Evolutionary conservation across 2,113 vertebrate genomes (phyloP).

Genomic region (Thryonomys swinderianus): DNA sequence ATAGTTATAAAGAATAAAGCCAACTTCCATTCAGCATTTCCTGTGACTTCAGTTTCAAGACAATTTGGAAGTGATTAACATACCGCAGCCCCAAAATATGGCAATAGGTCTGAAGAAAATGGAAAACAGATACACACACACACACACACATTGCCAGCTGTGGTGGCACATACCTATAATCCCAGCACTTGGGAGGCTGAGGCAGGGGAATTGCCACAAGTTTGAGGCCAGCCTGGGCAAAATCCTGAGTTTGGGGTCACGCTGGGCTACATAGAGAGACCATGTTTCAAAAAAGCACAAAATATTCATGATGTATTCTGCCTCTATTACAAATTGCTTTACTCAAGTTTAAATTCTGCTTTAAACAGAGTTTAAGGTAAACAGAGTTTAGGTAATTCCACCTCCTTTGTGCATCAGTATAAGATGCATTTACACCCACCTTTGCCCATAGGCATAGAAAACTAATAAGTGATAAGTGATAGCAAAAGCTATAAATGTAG

Average conservation of each 20-base stretch:
- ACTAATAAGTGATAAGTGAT: neutral
- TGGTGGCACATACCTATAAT: neutral
- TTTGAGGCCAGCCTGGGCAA: neutral
- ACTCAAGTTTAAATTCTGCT: neutral
- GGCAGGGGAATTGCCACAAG: neutral
- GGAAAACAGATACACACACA: conserved; percentile 16
- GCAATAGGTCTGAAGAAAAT: neutral
- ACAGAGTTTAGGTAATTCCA: neutral
- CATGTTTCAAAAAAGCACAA: neutral
- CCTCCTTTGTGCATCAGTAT: neutral
- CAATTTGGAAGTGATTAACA: conserved; percentile 35
- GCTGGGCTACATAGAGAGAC: neutral
- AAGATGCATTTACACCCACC: neutral
- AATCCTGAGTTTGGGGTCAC: neutral
- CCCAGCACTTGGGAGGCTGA: neutral
- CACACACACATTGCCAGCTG: no score
- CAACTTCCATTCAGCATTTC: conserved; percentile 53
- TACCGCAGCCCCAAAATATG: conserved; percentile 37
- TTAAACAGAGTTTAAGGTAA: no score
- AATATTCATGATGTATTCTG: neutral
- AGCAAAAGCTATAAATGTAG: neutral
- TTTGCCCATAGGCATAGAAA: no score
- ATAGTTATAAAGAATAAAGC: neutral
- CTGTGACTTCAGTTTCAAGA: conserved; percentile 60
- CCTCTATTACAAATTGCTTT: conserved; percentile 10